Evolutionary conservation across 2,797 vertebrate genomes (phyloP), one percentile per base, ranked within the genome.

Genomic region (Halcyon chelicuti): DNA sequence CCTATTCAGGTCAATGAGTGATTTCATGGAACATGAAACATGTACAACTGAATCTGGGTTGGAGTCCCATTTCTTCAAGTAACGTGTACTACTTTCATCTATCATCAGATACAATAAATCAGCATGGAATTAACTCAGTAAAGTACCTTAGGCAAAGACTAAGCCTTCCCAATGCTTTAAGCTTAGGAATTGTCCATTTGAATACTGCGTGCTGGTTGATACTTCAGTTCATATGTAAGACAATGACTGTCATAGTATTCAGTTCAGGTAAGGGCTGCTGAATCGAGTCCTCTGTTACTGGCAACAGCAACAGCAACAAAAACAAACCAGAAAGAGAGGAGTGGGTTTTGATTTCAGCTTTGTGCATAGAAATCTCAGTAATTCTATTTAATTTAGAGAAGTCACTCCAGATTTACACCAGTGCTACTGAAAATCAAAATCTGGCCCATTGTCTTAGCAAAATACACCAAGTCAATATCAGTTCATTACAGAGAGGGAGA

Each of bases 321-420:
- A 46, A 12, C 46, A 93, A 88, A 66, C 26, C 49, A 22, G 35
- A 63, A 74, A 58, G 31, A 76, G 57, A 79, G 49, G 70, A 92
- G 81, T 35, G n/a, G 54, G 60, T 22, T 83, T 95, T 90, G 73
- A 33, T 84, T 92, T 82, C 58, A 46, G 68, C 94, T 62, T 39
- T 61, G 49, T 83, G 71, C 55, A 49, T 9, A 61, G 85, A 96
- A 95, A 94, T 91, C 61, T 88, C 47, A 58, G 92, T 71, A 95
- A 92, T 95, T 77, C 91, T 40, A 72, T 88, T 95, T 96, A 91
- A 93, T 95, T 92, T 87, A 71, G 68, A 88, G 81, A 91, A 97
- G 87, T 92, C 91, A 96, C 91, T 97, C 92, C 95, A 96, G 95
- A 96, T 97, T 97, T 97, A 96, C 95, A 95, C 97, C 95, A 95